Evolutionary conservation across 2,797 vertebrate species (phyloP).

Genomic region (Cyprinella venusta): DNA sequence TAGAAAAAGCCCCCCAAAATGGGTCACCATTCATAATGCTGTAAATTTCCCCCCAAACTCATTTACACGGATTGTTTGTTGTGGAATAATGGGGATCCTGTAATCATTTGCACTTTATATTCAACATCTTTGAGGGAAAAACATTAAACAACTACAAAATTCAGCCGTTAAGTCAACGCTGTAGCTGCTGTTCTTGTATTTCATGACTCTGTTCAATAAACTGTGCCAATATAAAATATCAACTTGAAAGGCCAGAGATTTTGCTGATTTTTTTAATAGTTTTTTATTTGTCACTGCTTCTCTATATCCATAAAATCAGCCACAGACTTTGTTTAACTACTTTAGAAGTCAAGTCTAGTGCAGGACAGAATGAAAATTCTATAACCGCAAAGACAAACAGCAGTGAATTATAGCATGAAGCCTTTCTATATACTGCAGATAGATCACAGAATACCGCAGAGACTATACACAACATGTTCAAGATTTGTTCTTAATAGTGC

Average conservation of each 20-base stretch:
- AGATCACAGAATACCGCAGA: conserved; percentile 4
- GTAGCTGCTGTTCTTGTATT: conserved; percentile 6
- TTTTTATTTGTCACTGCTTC: neutral
- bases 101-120: conserved; percentile 20
- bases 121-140: neutral
- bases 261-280: neutral
- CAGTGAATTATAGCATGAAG: conserved; percentile 33
- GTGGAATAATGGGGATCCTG: conserved; percentile 3
- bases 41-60: conserved; percentile 21
- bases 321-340: conserved; percentile 13
- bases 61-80: conserved; percentile 36
- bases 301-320: neutral
- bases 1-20: conserved; percentile 38
- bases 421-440: neutral
- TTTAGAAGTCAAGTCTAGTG: conserved; percentile 25
- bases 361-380: conserved; percentile 38
- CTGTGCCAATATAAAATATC: neutral
- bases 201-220: neutral
- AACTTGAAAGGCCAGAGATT: neutral
- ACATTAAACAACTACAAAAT: neutral
- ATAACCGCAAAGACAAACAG: conserved; percentile 36
- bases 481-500: no score
- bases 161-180: neutral
- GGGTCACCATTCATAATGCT: conserved; percentile 42
- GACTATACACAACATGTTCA: neutral